Evolutionary conservation across 2,797 vertebrate species (phyloP).

Genomic region (Gobio occitaniae): DNA sequence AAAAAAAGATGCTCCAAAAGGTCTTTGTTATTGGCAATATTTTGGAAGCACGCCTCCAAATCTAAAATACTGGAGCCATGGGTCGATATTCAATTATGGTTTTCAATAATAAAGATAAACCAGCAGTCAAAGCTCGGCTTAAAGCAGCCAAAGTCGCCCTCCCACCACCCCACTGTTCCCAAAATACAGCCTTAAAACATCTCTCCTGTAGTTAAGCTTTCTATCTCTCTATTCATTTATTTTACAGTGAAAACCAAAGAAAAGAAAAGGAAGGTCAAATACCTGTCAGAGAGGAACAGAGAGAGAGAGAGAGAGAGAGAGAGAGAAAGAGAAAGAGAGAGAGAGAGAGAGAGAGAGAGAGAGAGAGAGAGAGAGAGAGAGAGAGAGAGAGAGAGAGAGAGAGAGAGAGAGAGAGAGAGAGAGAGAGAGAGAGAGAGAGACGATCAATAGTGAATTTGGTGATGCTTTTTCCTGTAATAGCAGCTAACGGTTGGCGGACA

Average conservation of each 20-base stretch:
- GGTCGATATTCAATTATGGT: conserved; percentile 79
- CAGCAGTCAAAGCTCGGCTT: conserved; percentile 73
- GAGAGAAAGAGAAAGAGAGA: too few relatives aligned
- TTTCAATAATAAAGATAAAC: conserved; percentile 81
- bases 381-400: not conserved
- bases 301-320: conserved; percentile 32
- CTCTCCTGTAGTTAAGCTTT: conserved; percentile 58
- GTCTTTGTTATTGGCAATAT: conserved; percentile 24
- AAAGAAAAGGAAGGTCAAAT: conserved; percentile 71
- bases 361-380: too few relatives aligned
- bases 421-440: too few relatives aligned
- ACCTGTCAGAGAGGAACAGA: conserved; percentile 68
- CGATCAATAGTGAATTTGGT: conserved; percentile 58
- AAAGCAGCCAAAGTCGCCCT: conserved; percentile 66
- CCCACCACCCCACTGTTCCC: conserved; percentile 54
- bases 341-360: too few relatives aligned
- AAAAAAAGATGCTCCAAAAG: conserved; percentile 13
- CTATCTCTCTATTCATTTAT: conserved; percentile 66
- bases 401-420: too few relatives aligned
- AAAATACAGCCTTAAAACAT: conserved; percentile 61
- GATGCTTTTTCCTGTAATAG: conserved; percentile 49
- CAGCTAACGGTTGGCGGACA: conserved; percentile 29
- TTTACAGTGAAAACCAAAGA: conserved; percentile 54
- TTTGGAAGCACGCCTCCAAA: conserved; percentile 38
- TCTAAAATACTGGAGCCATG: conserved; percentile 63